phyloP scores from a whole-genome alignment of 2,113 vertebrate species.

The Neoarius graeffei region DNA sequence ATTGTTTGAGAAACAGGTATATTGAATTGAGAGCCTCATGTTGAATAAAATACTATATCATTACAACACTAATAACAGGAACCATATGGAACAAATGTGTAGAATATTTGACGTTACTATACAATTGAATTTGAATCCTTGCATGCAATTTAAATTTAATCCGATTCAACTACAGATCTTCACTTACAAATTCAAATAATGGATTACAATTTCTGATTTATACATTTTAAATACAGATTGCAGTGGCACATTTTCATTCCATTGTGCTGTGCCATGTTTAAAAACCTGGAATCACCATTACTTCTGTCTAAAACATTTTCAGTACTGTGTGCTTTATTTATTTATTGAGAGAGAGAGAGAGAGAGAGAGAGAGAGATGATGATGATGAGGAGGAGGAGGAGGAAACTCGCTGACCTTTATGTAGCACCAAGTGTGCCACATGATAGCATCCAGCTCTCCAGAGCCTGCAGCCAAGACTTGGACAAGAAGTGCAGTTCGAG shows the following conservation, averaged over 20 bases:
- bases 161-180: not conserved
- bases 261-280: not conserved
- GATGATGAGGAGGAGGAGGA: not conserved
- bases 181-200: not conserved
- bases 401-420: conserved; percentile 48
- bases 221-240: not conserved
- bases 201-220: not conserved
- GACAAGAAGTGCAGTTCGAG: conserved; percentile 33
- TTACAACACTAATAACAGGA: not conserved
- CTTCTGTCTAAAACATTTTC: not conserved
- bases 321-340: conserved; percentile 16
- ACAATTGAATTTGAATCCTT: not conserved
- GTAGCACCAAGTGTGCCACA: conserved; percentile 32
- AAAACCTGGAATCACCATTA: not conserved
- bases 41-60: not conserved
- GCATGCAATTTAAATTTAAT: not conserved
- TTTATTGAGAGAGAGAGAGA: not conserved
- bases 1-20: not conserved
- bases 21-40: not conserved
- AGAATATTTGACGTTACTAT: not conserved
- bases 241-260: not conserved
- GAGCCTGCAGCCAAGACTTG: conserved; percentile 27
- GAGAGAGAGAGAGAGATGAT: not conserved
- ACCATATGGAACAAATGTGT: not conserved
- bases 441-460: conserved; percentile 29